Conservation (phyloP, 2,113 vertebrate species). For the Lipotes vexillifer region DNA sequence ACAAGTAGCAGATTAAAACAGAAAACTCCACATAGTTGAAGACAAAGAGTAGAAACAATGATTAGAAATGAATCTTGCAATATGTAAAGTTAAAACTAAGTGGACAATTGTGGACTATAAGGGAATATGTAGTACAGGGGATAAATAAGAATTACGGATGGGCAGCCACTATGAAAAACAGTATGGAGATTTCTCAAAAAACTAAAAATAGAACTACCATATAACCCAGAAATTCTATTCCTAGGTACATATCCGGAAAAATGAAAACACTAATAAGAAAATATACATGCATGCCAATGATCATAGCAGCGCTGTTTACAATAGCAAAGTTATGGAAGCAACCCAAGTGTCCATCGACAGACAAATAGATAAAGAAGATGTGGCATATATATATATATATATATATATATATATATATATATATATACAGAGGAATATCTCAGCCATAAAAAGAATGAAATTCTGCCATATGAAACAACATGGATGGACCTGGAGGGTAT, state of each 20-base stretch:
- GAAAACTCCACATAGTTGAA: background rate
- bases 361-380: background rate
- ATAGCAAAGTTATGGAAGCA: background rate
- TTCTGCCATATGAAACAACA: background rate
- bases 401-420: no score
- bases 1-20: background rate
- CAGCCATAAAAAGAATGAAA: background rate
- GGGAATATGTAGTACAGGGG: background rate
- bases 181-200: background rate
- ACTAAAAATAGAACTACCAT: background rate
- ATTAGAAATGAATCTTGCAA: background rate
- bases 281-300: background rate
- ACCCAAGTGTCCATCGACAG: background rate
- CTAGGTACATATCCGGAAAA: background rate
- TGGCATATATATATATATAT: background rate
- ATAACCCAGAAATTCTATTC: background rate
- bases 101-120: background rate
- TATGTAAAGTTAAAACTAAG: background rate
- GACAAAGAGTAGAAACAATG: background rate
- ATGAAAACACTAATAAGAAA: background rate
- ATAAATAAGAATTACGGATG: background rate
- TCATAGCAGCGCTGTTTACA: background rate
- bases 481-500: background rate
- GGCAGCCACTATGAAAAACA: background rate
- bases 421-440: background rate